Evolutionary conservation across 2,797 vertebrate genomes (phyloP), one percentile per base, ranked within the genome.

Genomic region (Siniperca scherzeri): DNA sequence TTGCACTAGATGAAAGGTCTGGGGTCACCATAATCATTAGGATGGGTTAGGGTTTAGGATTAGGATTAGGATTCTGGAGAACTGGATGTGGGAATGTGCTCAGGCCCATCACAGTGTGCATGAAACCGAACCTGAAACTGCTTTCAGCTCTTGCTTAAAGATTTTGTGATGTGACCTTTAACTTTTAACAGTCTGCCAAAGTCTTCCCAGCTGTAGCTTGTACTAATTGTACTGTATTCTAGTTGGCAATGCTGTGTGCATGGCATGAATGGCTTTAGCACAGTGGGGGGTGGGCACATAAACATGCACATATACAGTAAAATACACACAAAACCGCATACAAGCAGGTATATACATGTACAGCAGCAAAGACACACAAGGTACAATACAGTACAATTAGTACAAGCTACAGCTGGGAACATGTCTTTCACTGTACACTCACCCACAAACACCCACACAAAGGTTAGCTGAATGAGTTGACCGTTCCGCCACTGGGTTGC

Each of bases 401-500:
- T 19, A 50, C 48, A 56, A 46, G 60, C 48, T 56, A 30, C 53
- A 59, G 61, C 67, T 57, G n/a, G 4, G 3, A 38, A n/a, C 27
- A 69, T 14, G 2, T 25, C 36, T 7, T 62, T 22, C 21, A 69
- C 22, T 25, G 14, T 3, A 64, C 68, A 70, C 42, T 9, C 53
- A 22, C 57, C 60, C 53, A 61, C 72, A 62, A 17, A 56, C 78
- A 55, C 38, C 38, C 70, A 77, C 42, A 70, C 48, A 67, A 38
- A 11, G 42, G 61, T 82, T 44, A 53, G 67, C 59, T 57, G 77
- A 80, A 62, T 65, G 61, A 83, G 71, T 60, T 81, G 84, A 88
- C 81, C 77, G 86, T 84, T 86, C 70, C 70, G 61, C 86, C 77
- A 78, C 70, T 67, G 55, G 80, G 61, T 44, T 72, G 77, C 87